phyloP scores from a whole-genome alignment of 1,140 invertebrate species.

The Rhagoletis pomonella region DNA sequence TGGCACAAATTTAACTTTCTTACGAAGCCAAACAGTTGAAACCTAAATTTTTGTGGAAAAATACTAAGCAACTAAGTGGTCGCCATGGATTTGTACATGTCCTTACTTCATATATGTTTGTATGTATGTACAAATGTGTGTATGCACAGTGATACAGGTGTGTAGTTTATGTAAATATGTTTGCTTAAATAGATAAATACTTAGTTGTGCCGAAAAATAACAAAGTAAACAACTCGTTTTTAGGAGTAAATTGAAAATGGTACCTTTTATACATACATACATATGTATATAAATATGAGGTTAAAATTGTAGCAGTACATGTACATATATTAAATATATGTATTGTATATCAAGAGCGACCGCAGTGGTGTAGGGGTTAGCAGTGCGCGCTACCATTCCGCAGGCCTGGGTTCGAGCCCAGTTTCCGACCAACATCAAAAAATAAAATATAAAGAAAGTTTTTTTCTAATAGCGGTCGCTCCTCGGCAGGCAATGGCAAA shows the following conservation, averaged over 20 bases:
- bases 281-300: neutral
- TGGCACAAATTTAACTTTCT: neutral
- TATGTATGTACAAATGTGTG: neutral
- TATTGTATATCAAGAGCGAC: neutral
- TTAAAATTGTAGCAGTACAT: neutral
- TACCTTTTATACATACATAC: neutral
- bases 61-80: neutral
- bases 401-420: no score
- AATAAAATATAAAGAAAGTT: no score
- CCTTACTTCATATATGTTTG: neutral
- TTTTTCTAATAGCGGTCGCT: no score
- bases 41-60: neutral
- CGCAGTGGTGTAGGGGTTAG: no score
- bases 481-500: no score
- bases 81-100: neutral
- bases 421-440: no score
- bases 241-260: neutral
- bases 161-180: neutral
- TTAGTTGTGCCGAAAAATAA: constrained; percentile 12
- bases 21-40: neutral
- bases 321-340: neutral
- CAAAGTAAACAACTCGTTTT: constrained; percentile 4
- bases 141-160: neutral
- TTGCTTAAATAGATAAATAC: neutral
- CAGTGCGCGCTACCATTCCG: no score